phyloP scores from a whole-genome alignment of 2,797 vertebrate genomes.

The Poecilia picta region DNA sequence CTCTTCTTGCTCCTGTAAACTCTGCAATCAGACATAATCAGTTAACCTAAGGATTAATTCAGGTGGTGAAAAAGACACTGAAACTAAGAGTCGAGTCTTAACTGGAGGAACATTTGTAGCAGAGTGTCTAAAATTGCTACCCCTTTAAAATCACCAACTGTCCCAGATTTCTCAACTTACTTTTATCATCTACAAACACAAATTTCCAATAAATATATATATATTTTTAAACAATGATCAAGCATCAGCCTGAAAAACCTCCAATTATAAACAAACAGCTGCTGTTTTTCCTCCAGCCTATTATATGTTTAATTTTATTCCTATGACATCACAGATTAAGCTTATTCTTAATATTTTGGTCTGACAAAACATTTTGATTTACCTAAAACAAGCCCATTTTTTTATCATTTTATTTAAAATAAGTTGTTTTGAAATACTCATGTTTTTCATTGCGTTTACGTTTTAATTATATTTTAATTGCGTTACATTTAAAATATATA shows the following conservation, averaged over 20 bases:
- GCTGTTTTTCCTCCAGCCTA: no score
- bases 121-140: neutral
- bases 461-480: no score
- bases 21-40: conserved; percentile 46
- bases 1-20: conserved; percentile 77
- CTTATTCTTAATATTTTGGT: neutral
- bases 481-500: neutral
- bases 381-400: neutral
- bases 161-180: neutral
- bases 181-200: neutral
- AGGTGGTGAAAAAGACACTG: neutral
- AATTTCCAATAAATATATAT: neutral
- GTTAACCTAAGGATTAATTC: neutral
- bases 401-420: no score
- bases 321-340: neutral
- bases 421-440: neutral
- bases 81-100: neutral
- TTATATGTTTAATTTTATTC: neutral
- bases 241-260: neutral
- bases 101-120: neutral
- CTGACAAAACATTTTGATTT: neutral
- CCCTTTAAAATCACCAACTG: neutral
- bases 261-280: neutral
- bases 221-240: no score
- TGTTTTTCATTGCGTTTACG: no score